These are phyloP conservation scores for Pseudochromis fuscus DNA, from an alignment of 2,797 vertebrate genomes.

Conservation along the genomic window DNA sequence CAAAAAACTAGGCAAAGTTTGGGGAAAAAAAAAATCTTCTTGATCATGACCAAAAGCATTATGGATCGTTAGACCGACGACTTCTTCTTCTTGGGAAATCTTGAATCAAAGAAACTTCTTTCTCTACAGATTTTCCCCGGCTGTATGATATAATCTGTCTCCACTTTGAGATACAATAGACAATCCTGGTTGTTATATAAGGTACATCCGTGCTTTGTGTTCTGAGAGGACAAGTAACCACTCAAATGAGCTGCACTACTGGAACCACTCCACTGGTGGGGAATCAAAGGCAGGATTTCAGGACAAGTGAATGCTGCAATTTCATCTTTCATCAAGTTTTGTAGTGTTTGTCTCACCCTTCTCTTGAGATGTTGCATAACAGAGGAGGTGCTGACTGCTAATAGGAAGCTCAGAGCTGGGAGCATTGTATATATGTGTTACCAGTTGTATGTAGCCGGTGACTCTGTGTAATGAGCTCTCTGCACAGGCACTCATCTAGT, in stretches of 20 bases:
- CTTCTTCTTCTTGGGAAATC: conserved; percentile 38
- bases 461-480: conserved; percentile 15
- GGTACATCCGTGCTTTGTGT: conserved; percentile 79
- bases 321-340: conserved; percentile 74
- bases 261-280: conserved; percentile 63
- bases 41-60: conserved; percentile 34
- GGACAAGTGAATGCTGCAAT: conserved; percentile 62
- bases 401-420: conserved; percentile 39
- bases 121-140: conserved; percentile 46
- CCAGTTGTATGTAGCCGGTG: conserved; percentile 17
- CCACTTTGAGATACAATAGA: conserved; percentile 75
- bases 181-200: conserved; percentile 76
- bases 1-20: conserved; percentile 8
- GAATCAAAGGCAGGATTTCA: conserved; percentile 67
- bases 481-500: conserved; percentile 4
- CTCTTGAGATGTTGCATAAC: conserved; percentile 71
- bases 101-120: conserved; percentile 46
- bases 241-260: conserved; percentile 63
- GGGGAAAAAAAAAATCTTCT: background rate
- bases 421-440: conserved; percentile 18
- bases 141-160: conserved; percentile 71
- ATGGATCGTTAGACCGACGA: conserved; percentile 45
- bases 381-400: conserved; percentile 64
- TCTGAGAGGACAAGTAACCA: conserved; percentile 69
- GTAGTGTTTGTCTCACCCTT: conserved; percentile 58